Base-by-base conservation (phyloP, 2,888 invertebrate genomes). In the Polyommatus icarus region DNA sequence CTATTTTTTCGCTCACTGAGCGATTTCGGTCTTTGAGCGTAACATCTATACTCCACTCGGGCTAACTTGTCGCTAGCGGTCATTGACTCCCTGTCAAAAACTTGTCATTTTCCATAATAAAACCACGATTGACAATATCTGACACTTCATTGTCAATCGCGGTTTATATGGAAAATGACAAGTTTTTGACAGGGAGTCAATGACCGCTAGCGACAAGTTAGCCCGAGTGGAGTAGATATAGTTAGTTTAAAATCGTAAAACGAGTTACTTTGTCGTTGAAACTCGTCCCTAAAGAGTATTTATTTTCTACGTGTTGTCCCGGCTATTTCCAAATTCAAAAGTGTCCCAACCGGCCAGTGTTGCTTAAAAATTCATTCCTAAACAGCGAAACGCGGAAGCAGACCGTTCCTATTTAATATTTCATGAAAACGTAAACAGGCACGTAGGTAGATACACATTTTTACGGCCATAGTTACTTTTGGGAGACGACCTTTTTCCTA, bases 311-410 rank as follows among this genome's bases (percentile, higher is more conserved):
- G 15, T 54, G 54, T n/a, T 20, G 20, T 59, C 20, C 59, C 20
- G n/a, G 10, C 59, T 61, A 24, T 61, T 24, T 61, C 12, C 24
- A 24, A 61, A 61, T 29, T 67, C 4, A 29, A 67, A 67, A 1
- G 67, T 67, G 67, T 67, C 67, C 29, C 29, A 15, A 29, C 67
- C 67, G 29, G 29, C 29, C 67, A 67, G 67, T 18, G 29, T 29
- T 67, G 29, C 29, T 67, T 67, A 67, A 29, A 29, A 67, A 67
- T 67, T 67, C 12, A 67, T 67, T 67, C 24, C 29, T 67, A 67
- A 67, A 67, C 29, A 18, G 29, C 67, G 4, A 67, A 67, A 67
- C 67, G 67, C 67, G 67, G 15, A 32, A 67, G 29, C 6, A 18
- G 67, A 32, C 67, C 67, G 15, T 29, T 10, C 20, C 24, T 3